Evolutionary conservation across 2,888 invertebrate genomes (phyloP).

Genomic region (Lasioglossum oenotherae): DNA sequence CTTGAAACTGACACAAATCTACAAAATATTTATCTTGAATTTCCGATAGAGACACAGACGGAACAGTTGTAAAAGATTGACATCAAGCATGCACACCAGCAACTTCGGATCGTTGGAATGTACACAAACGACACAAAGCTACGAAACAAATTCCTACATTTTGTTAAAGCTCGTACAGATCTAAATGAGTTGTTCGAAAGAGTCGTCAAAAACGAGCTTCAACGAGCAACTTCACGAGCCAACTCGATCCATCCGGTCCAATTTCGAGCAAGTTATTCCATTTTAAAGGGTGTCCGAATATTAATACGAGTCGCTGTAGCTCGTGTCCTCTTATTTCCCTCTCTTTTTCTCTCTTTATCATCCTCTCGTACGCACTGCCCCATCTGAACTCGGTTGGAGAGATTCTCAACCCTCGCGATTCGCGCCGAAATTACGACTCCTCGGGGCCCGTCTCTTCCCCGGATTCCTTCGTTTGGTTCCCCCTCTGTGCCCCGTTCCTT

Average conservation of each 20-base stretch:
- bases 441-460: slow-evolving; percentile 47
- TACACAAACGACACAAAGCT: not conserved
- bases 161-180: not conserved
- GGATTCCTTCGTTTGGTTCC: slow-evolving; percentile 47
- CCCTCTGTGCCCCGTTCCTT: slow-evolving; percentile 16
- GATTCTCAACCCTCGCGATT: slow-evolving; percentile 61
- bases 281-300: not conserved
- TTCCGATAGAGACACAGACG: not conserved
- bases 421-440: slow-evolving; percentile 63
- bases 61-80: not conserved
- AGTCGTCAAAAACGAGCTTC: not conserved
- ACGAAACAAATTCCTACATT: not conserved
- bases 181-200: not conserved
- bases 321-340: not conserved
- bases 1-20: not conserved
- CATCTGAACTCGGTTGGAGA: not conserved
- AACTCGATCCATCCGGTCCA: not conserved
- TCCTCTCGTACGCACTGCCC: slow-evolving; percentile 13
- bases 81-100: not conserved
- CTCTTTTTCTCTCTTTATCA: slow-evolving; percentile 28
- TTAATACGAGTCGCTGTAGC: not conserved
- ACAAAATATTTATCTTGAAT: not conserved
- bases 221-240: not conserved
- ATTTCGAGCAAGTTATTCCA: not conserved
- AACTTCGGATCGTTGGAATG: not conserved